Evolutionary conservation across 2,888 invertebrate genomes (phyloP), one percentile per base, ranked within the genome.

Genomic region (Epistrophe eligans): DNA sequence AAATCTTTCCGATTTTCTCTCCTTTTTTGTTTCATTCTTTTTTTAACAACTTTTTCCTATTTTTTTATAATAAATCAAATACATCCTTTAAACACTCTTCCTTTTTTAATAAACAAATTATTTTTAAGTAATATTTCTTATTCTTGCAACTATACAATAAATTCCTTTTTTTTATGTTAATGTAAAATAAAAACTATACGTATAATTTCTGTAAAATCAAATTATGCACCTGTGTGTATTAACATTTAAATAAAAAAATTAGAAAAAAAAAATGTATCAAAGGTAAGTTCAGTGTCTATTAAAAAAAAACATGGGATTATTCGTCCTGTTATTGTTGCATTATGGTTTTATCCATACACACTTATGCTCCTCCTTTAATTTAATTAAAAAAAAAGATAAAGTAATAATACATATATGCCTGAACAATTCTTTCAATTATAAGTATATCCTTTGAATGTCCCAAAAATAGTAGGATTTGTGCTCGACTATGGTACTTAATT

Each of bases 201-300:
- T 58, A 32, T 57, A 70, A 77, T 50, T 71, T 85, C 48, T 79
- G 24, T 72, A 60, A 60, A 74, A 60, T 72, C 52, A 48, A 67
- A 32, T 67, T 66, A 57, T 76, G 87, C 87, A 87, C 87, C 19
- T 72, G 55, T 64, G 64, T 82, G 57, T 82, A 19, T 77, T 28
- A 55, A 19, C 64, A 43, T 32, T 45, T 45, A 48, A 81, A 55
- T 8, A 8, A 62, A 62, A 9, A 32, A 70, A 72, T 24, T 58
- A 62, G 19, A 71, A 71, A 64, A 45, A 43, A 60, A 55, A 13
- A 76, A 4, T 28, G 32, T 4, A 50, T 17, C 7, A 3, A 72
- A 87, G 87, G 83, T 87, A 87, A 87, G 87, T 87, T 79, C 64
- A 64, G 74, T 82, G 77, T 87, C 79, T 83, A 77, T 11, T n/a